Conservation (phyloP, 2,113 vertebrate genomes). For the Rattus rattus region DNA sequence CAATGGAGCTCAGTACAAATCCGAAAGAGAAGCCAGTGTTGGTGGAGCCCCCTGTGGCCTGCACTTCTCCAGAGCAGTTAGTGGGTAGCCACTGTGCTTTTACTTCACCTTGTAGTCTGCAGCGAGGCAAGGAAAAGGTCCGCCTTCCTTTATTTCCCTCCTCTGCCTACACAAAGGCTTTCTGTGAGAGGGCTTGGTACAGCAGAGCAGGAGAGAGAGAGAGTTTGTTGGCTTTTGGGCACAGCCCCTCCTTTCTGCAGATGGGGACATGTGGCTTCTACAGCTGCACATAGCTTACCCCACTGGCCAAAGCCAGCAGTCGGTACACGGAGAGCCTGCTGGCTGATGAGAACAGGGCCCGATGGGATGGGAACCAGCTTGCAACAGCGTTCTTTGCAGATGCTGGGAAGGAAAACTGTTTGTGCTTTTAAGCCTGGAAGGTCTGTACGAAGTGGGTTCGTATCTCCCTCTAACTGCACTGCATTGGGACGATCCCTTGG, state of each 20-base stretch:
- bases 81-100: conserved; percentile 69
- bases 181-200: conserved; percentile 71
- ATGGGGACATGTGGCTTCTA: conserved; percentile 50
- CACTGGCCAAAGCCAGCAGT: neutral
- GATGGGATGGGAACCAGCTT: neutral
- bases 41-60: conserved; percentile 74
- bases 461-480: neutral
- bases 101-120: conserved; percentile 64
- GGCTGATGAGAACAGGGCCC: neutral
- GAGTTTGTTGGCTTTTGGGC: conserved; percentile 48
- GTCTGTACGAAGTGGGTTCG: neutral
- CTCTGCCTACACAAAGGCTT: conserved; percentile 78
- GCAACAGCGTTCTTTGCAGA: conserved; percentile 48
- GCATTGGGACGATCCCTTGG: neutral
- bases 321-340: conserved; percentile 8
- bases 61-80: conserved; percentile 65
- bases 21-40: conserved; percentile 54
- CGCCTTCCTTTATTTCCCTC: conserved; percentile 75
- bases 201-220: conserved; percentile 67
- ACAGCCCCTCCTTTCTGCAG: conserved; percentile 56
- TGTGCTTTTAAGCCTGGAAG: conserved; percentile 1
- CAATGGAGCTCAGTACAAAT: conserved; percentile 70
- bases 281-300: conserved; percentile 41
- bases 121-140: conserved; percentile 67
- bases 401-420: conserved; percentile 40